Percentiles rank a stretch among this genome's conserved stretches.
phyloP scores from a whole-genome alignment of 2,113 vertebrate genomes.

The Pungitius pungitius region DNA sequence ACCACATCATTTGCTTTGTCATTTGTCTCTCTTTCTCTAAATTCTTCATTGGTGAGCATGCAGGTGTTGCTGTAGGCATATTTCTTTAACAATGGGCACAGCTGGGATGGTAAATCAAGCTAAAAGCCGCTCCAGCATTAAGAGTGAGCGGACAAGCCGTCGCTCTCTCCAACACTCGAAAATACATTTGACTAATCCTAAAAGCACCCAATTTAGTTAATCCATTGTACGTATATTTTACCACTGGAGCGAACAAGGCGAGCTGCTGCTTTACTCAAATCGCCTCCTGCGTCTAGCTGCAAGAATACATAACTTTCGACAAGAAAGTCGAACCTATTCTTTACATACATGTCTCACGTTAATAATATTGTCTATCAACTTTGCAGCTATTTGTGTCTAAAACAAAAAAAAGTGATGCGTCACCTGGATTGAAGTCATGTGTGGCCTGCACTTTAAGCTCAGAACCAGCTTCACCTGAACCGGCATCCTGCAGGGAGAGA shows the following conservation, averaged over 20 bases:
- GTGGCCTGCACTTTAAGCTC: conserved; percentile 84
- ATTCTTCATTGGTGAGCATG: background rate
- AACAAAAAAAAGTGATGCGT: background rate
- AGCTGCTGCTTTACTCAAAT: background rate
- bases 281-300: background rate
- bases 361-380: background rate
- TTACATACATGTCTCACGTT: background rate
- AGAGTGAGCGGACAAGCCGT: background rate
- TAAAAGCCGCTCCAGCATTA: background rate
- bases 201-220: background rate
- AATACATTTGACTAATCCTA: background rate
- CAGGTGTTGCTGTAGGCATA: background rate
- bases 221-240: background rate
- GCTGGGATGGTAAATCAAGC: background rate
- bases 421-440: conserved; percentile 91
- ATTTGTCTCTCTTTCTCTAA: no score
- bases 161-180: background rate
- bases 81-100: background rate
- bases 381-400: background rate
- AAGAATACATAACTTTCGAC: background rate
- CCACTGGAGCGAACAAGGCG: background rate
- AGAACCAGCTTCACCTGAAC: conserved; percentile 18
- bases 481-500: conserved; percentile 47
- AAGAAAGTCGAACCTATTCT: background rate
- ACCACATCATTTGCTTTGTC: background rate